Percentiles rank a stretch among this genome's conserved stretches.
phyloP scores from a whole-genome alignment of 2,113 vertebrate genomes.

The Melanotaenia duboulayi region DNA sequence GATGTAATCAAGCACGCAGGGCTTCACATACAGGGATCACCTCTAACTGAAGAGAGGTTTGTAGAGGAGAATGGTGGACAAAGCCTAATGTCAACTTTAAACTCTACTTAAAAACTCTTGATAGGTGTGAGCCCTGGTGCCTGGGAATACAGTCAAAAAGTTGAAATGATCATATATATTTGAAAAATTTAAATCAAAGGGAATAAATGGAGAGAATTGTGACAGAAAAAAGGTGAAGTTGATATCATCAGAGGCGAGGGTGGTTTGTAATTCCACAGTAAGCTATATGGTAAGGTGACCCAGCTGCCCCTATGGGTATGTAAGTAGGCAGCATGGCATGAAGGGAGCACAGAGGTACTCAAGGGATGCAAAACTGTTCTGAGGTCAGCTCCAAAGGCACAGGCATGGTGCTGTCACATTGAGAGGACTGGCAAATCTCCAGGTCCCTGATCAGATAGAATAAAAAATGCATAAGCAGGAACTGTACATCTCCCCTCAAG shows the following conservation, averaged over 20 bases:
- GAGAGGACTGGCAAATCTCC: slow-evolving; percentile 49
- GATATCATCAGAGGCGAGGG: slow-evolving; percentile 38
- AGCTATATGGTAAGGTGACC: slow-evolving; percentile 45
- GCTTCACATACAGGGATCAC: slow-evolving; percentile 19
- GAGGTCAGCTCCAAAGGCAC: slow-evolving; percentile 64
- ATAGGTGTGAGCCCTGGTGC: background rate
- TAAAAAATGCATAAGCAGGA: slow-evolving; percentile 61
- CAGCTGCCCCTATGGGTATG: slow-evolving; percentile 19
- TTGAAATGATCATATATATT: slow-evolving; percentile 33
- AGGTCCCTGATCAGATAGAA: slow-evolving; percentile 54
- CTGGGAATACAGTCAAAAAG: slow-evolving; percentile 15
- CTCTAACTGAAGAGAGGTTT: background rate
- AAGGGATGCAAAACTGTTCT: slow-evolving; percentile 43
- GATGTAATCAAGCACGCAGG: slow-evolving; percentile 20
- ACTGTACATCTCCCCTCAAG: slow-evolving; percentile 46
- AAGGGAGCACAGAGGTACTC: slow-evolving; percentile 23
- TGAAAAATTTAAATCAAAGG: slow-evolving; percentile 9
- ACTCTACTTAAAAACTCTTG: slow-evolving; percentile 13
- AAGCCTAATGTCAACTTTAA: slow-evolving; percentile 45
- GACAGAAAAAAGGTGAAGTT: slow-evolving; percentile 28
- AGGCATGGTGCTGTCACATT: slow-evolving; percentile 16
- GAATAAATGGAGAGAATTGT: background rate
- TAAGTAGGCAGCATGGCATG: background rate
- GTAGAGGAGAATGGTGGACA: slow-evolving; percentile 27
- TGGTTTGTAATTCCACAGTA: slow-evolving; percentile 38